Evolutionary conservation across 2,888 invertebrate species (phyloP).

Genomic region (Meganola albula): DNA sequence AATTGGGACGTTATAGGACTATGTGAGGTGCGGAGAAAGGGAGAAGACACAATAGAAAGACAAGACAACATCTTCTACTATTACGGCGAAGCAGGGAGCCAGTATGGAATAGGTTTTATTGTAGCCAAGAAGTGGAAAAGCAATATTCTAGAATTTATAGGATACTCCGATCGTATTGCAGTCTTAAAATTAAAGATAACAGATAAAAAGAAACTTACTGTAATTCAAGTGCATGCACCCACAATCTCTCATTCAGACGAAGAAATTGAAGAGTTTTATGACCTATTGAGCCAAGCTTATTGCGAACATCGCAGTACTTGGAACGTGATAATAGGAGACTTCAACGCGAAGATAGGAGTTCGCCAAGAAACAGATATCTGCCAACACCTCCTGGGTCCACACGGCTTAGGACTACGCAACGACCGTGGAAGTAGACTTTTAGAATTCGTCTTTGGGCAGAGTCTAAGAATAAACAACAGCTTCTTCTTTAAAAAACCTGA

Average conservation of each 20-base stretch:
- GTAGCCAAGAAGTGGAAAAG: conserved; percentile 1
- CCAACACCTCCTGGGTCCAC: conserved; percentile 4
- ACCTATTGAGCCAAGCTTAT: too few relatives aligned
- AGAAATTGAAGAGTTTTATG: conserved; percentile 10
- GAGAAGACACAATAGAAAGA: conserved; percentile 3
- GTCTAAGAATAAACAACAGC: conserved; percentile 4
- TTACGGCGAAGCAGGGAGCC: neutral
- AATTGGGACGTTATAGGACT: conserved; percentile 5
- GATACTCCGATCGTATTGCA: conserved; percentile 1
- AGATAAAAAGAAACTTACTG: neutral
- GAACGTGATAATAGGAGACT: too few relatives aligned
- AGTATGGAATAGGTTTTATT: conserved; percentile 3
- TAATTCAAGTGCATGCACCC: conserved; percentile 8
- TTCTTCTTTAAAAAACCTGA: conserved; percentile 9
- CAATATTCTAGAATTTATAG: neutral
- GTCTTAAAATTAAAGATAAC: neutral
- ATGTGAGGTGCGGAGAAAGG: too few relatives aligned
- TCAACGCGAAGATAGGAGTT: conserved; percentile 7
- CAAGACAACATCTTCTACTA: neutral
- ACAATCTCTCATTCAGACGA: conserved; percentile 5
- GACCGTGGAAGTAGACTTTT: neutral
- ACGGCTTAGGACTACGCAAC: conserved; percentile 1
- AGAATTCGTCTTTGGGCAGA: conserved; percentile 1
- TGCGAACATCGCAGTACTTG: too few relatives aligned
- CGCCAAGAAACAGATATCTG: conserved; percentile 2